Evolutionary conservation across 2,113 vertebrate genomes (phyloP), one percentile per base, ranked within the genome.

Genomic region (Phasianus colchicus): DNA sequence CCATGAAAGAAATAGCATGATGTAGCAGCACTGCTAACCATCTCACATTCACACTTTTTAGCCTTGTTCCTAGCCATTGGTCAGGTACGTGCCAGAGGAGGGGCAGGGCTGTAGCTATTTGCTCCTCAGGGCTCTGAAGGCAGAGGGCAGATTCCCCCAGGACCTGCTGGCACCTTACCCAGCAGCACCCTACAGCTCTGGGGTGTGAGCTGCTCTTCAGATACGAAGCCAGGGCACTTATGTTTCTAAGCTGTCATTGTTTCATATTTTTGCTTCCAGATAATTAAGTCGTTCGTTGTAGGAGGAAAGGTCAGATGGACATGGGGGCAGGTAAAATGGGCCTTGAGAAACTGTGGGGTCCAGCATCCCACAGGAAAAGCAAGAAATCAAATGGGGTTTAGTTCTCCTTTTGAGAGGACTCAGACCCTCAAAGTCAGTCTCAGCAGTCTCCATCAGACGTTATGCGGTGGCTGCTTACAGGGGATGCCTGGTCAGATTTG

Each of bases 1-100:
- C 89, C 94, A 91, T 84, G 95, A 92, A 92, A 96, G 91, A 93
- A 50, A 58, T 40, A 63, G 40, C 73, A 88, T 79, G 90, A 61
- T 94, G 92, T 85, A 87, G 84, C 87, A 85, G 92, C 84, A 64
- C 75, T 61, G 19, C 82, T 88, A 76, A 27, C 72, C 86, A n/a
- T 19, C 81, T 93, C 71, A 76, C 50, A 71, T 72, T 63, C 63
- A 15, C 90, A 66, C 45, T 71, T 92, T 89, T 93, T 69, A 15
- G 43, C 75, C 54, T 30, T 63, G 75, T 93, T 93, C 61, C 82
- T 73, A 80, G 79, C 74, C 42, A 71, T 77, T 25, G 4, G 18
- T 63, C 75, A 66, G 72, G 24, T 83, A 48, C 1, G 0, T 93
- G 87, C 47, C 87, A 45, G 74, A 85, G 30, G 24, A 40, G 71